phyloP scores from a whole-genome alignment of 2,797 vertebrate genomes.

The Gadopsis marmoratus region DNA sequence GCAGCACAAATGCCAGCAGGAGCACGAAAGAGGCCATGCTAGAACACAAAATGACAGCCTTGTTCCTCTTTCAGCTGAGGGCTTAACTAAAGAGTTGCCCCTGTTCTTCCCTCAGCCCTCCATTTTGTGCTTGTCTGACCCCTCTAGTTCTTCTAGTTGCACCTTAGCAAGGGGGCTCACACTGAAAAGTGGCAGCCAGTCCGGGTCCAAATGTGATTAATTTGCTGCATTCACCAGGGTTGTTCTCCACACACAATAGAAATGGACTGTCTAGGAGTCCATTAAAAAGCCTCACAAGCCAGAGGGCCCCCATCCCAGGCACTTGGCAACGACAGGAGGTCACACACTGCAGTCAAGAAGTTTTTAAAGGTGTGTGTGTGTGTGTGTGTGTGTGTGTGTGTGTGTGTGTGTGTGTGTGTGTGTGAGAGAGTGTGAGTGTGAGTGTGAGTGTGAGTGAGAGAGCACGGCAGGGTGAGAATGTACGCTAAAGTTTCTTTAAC shows the following conservation, averaged over 20 bases:
- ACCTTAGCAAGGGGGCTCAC: constrained; percentile 85
- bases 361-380: constrained; percentile 57
- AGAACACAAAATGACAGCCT: constrained; percentile 85
- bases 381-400: constrained; percentile 10
- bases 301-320: constrained; percentile 75
- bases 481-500: constrained; percentile 47
- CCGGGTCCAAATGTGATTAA: constrained; percentile 91
- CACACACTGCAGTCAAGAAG: constrained; percentile 74
- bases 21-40: constrained; percentile 58
- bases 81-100: constrained; percentile 84
- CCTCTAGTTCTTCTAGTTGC: constrained; percentile 82
- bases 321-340: constrained; percentile 80
- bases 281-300: constrained; percentile 88
- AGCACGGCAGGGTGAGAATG: too few relatives aligned
- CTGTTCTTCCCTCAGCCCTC: constrained; percentile 65
- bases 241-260: constrained; percentile 88
- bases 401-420: constrained; percentile 8
- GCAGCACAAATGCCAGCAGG: constrained; percentile 85
- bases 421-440: too few relatives aligned
- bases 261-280: constrained; percentile 90
- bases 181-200: constrained; percentile 87
- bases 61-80: constrained; percentile 87
- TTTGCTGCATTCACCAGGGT: constrained; percentile 89
- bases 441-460: too few relatives aligned
- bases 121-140: constrained; percentile 81